Evolutionary conservation across 2,797 vertebrate species (phyloP).

Genomic region (Argyrosomus regius): DNA sequence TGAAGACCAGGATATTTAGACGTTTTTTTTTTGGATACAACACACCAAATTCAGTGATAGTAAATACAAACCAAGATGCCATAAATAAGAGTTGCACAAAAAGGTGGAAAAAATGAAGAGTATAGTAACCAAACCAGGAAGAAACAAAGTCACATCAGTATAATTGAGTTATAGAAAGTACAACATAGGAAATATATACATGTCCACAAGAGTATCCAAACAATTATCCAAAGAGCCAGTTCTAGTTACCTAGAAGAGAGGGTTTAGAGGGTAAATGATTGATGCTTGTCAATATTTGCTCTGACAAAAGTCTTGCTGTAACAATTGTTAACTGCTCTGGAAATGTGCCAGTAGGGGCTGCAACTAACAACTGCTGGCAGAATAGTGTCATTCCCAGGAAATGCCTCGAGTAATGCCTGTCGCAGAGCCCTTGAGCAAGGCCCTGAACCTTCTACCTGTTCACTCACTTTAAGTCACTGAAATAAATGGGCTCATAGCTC

Average conservation of each 20-base stretch:
- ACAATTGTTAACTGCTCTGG: neutral
- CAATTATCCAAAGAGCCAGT: too few relatives aligned
- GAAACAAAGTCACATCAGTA: neutral
- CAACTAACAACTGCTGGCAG: neutral
- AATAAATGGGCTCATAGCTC: neutral
- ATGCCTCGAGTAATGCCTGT: neutral
- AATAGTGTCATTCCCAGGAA: slow-evolving; percentile 1
- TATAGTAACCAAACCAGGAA: neutral
- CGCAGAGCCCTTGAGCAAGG: slow-evolving; percentile 1
- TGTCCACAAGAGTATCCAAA: neutral
- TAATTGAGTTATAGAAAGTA: neutral
- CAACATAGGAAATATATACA: neutral
- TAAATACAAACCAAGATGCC: neutral
- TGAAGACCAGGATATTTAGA: neutral
- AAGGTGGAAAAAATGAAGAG: neutral
- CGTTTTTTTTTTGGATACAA: neutral
- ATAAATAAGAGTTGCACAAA: neutral
- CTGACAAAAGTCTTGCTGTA: neutral
- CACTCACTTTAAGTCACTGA: neutral
- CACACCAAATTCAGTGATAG: neutral
- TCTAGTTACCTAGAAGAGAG: too few relatives aligned
- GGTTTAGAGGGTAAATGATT: neutral
- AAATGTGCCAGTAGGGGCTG: neutral
- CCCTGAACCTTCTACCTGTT: neutral
- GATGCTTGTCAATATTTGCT: neutral